phyloP scores from a whole-genome alignment of 2,113 vertebrate genomes.

The Craseonycteris thonglongyai region DNA sequence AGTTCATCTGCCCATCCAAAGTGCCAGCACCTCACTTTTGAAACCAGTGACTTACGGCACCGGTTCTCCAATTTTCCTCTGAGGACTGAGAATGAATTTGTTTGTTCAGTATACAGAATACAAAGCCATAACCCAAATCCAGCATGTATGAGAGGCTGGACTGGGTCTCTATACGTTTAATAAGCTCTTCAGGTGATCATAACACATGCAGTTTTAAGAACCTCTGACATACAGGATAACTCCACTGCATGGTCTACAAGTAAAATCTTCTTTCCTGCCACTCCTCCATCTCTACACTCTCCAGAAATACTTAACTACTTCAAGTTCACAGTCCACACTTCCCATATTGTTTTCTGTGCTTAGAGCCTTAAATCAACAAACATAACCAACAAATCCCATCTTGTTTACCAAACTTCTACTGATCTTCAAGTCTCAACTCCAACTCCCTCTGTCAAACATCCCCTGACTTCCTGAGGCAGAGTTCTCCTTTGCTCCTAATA shows the following conservation, averaged over 20 bases:
- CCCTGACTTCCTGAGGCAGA: neutral
- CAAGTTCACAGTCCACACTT: neutral
- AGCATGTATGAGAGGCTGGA: neutral
- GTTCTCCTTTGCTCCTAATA: neutral
- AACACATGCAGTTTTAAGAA: neutral
- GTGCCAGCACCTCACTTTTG: neutral
- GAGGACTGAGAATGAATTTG: rapidly evolving
- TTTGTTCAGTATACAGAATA: neutral
- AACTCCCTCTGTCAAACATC: neutral
- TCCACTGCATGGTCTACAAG: neutral
- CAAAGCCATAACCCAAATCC: neutral
- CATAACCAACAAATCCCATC: neutral
- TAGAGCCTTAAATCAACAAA: neutral
- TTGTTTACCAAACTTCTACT: neutral
- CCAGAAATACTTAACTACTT: neutral
- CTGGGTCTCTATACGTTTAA: neutral
- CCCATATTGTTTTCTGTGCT: neutral
- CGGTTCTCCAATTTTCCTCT: neutral
- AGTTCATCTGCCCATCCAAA: neutral
- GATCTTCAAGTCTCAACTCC: neutral
- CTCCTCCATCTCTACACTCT: neutral
- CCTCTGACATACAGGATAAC: neutral
- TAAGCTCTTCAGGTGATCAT: neutral
- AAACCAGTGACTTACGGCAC: neutral
- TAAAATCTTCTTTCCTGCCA: constrained; percentile 3